Conservation (phyloP, 2,113 vertebrate genomes). For the Orthonyx spaldingii region DNA sequence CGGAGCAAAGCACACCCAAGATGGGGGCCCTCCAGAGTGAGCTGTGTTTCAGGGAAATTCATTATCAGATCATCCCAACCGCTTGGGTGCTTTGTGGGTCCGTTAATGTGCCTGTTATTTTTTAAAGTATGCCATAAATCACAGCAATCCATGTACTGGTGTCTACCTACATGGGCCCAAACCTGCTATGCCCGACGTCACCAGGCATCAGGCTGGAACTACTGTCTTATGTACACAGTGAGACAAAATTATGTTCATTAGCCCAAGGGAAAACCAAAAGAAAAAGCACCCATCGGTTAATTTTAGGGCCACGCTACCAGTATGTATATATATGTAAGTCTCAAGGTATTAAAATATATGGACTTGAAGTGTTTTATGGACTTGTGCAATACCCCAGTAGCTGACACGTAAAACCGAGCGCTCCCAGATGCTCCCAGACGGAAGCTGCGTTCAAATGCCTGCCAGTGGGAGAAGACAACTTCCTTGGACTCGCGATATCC, state of each 20-base stretch:
- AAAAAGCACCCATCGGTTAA: neutral
- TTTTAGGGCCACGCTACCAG: slow-evolving; percentile 7
- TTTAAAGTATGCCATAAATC: slow-evolving; percentile 51
- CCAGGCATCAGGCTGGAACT: neutral
- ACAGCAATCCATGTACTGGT: neutral
- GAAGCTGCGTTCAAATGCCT: neutral
- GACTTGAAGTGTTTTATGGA: slow-evolving; percentile 14
- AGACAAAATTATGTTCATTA: neutral
- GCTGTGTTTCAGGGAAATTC: slow-evolving; percentile 51
- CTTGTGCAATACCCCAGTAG: slow-evolving; percentile 42
- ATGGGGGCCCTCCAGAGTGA: neutral
- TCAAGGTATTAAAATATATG: slow-evolving; percentile 5
- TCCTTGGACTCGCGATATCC: neutral
- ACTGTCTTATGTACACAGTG: neutral
- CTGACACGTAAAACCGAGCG: slow-evolving; percentile 23
- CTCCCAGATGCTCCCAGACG: neutral
- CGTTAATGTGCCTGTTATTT: slow-evolving; percentile 48
- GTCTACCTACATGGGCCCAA: neutral
- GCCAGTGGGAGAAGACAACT: slow-evolving; percentile 15
- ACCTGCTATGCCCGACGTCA: neutral
- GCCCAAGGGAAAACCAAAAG: neutral
- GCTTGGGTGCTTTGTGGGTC: neutral
- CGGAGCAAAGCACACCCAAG: neutral
- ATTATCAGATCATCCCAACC: neutral
- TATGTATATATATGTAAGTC: neutral